Evolutionary conservation across 2,888 invertebrate genomes (phyloP).

Genomic region (Dasypolia templi): DNA sequence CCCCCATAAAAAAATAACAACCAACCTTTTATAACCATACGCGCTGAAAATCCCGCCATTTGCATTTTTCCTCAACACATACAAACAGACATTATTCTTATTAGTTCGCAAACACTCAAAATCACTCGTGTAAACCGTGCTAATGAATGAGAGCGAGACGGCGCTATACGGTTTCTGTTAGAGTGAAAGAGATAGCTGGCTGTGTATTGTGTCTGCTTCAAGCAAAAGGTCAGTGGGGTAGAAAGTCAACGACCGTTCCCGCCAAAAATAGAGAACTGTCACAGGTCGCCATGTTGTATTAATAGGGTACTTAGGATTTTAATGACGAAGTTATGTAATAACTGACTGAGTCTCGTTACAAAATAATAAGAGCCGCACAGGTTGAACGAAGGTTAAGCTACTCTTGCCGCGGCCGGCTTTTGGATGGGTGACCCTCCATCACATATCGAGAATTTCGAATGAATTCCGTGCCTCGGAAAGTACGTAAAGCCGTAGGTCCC

Average conservation of each 20-base stretch:
- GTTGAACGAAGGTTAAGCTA: neutral
- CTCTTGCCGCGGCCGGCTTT: neutral
- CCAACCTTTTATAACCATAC: constrained; percentile 26
- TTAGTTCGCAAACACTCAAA: constrained; percentile 48
- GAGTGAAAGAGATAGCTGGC: constrained; percentile 64
- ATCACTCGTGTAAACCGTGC: constrained; percentile 42
- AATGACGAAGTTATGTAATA: constrained; percentile 23
- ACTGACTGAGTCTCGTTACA: neutral
- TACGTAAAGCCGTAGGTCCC: too few species aligned
- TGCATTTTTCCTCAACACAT: constrained; percentile 41
- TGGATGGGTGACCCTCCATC: neutral
- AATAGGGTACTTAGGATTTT: constrained; percentile 41
- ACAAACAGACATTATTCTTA: constrained; percentile 51
- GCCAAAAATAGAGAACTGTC: constrained; percentile 75
- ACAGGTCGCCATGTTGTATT: constrained; percentile 62
- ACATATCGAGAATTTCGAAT: too few species aligned
- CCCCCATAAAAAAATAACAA: constrained; percentile 44
- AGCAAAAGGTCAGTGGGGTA: constrained; percentile 75
- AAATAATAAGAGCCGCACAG: neutral
- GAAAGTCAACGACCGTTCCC: constrained; percentile 77
- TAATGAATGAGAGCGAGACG: constrained; percentile 74
- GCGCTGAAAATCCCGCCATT: constrained; percentile 42
- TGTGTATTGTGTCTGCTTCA: constrained; percentile 59
- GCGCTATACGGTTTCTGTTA: constrained; percentile 24
- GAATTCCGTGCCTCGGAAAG: neutral